Evolutionary conservation across 2,797 vertebrate species (phyloP).

Genomic region (Liparis tanakae): DNA sequence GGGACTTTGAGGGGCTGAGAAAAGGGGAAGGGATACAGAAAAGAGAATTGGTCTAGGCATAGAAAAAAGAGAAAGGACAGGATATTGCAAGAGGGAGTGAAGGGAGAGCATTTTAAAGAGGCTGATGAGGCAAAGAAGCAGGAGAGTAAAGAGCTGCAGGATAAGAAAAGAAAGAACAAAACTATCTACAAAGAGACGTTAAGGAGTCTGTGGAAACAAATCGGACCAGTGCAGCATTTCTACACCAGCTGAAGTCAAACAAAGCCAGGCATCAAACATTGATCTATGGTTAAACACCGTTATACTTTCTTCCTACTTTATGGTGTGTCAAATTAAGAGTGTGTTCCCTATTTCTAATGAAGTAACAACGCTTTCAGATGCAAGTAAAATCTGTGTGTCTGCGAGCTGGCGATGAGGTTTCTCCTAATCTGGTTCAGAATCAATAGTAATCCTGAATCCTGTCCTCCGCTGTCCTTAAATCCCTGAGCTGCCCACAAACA

Average conservation of each 20-base stretch:
- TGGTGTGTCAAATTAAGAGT: conserved; percentile 14
- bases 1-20: conserved; percentile 65
- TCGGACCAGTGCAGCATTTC: conserved; percentile 55
- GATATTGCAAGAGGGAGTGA: conserved; percentile 70
- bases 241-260: conserved; percentile 30
- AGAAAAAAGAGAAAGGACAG: conserved; percentile 75
- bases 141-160: conserved; percentile 48
- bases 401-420: conserved; percentile 42
- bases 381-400: conserved; percentile 43
- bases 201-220: conserved; percentile 32
- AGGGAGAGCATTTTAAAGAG: conserved; percentile 65
- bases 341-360: conserved; percentile 15
- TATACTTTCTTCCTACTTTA: too few relatives aligned
- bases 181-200: conserved; percentile 51
- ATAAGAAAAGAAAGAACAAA: conserved; percentile 58
- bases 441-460: conserved; percentile 56
- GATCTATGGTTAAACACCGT: conserved; percentile 46
- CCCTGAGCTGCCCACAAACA: conserved; percentile 29
- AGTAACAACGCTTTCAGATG: conserved; percentile 22
- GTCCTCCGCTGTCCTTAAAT: conserved; percentile 45
- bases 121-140: conserved; percentile 56
- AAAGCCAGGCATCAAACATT: conserved; percentile 42
- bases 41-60: conserved; percentile 65
- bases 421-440: conserved; percentile 68
- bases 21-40: conserved; percentile 63